Evolutionary conservation across 2,888 invertebrate species (phyloP).

Genomic region (Drosophila demipolita): DNA sequence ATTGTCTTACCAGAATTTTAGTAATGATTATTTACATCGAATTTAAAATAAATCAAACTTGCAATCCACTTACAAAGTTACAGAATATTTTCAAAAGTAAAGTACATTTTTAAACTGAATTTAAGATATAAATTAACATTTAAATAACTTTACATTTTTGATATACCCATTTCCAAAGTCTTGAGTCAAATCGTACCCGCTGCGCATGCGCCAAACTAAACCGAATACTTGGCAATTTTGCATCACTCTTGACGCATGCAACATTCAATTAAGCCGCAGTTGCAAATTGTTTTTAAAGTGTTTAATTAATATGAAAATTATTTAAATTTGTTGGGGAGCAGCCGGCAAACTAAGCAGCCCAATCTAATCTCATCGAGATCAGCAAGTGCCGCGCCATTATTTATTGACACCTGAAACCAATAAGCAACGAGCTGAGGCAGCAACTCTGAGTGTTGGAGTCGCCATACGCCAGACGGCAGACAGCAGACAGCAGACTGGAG

Average conservation of each 20-base stretch:
- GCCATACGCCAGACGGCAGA: background rate
- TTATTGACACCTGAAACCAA: slow-evolving; percentile 84
- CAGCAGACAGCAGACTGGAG: slow-evolving; percentile 16
- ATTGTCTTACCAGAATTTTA: background rate
- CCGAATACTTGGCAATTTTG: background rate
- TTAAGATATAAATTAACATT: background rate
- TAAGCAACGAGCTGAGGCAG: slow-evolving; percentile 41
- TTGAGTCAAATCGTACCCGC: background rate
- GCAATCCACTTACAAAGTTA: background rate
- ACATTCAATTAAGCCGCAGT: slow-evolving; percentile 36
- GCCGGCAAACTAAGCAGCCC: slow-evolving; percentile 25
- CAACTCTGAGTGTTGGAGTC: background rate
- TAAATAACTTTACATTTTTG: background rate
- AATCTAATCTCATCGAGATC: slow-evolving; percentile 82
- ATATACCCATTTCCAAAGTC: background rate
- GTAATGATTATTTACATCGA: background rate
- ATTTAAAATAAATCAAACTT: background rate
- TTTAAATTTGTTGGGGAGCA: slow-evolving; percentile 55
- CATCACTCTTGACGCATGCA: slow-evolving; percentile 3
- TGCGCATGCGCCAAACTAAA: background rate
- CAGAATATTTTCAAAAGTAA: background rate
- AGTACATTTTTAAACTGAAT: background rate
- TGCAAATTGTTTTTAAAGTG: slow-evolving; percentile 78
- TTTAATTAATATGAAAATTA: slow-evolving; percentile 77
- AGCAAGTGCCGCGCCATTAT: slow-evolving; percentile 82